Evolutionary conservation across 2,888 invertebrate species (phyloP), one percentile per base, ranked within the genome.

Genomic region (Megalurothrips usitatus): DNA sequence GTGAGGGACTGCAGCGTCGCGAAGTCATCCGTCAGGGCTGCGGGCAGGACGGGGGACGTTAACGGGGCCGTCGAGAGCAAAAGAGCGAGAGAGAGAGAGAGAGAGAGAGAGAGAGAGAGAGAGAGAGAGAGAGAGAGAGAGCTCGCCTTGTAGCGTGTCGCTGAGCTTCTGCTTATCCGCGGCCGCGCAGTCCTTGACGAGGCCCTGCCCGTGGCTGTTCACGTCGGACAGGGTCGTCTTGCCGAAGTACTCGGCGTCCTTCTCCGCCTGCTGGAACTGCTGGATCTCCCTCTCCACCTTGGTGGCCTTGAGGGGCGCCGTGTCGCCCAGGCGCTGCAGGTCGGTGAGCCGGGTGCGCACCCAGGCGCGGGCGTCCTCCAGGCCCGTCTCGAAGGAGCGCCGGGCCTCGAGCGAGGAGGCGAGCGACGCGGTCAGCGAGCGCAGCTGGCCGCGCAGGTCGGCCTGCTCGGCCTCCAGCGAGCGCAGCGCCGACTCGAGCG

Each of bases 251-350:
- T 93, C 92, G 6, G 96, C 91, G 83, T 96, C 95, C 75, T 89
- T 89, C 84, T 94, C 92, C 83, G 94, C 91, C 84, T 91, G 91
- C 87, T 89, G 94, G 85, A 94, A 93, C 82, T 93, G 90, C 28
- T 91, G 90, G 52, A 95, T 92, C 86, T 95, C 94, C 86, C 93
- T 93, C 85, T 96, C 95, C n/a, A 96, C 93, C 85, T 94, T 94
- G 19, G 91, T 87, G 0, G 95, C 92, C 86, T 92, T 91, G n/a
- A 97, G 87, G 1, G 96, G 95, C 80, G 94, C 90, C 85, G 94
- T 93, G 0, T 92, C 93, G 28, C 93, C 93, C 14, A 92, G 88
- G 85, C 94, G 94, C 83, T 93, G 92, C 23, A 95, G 90, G 85
- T 95, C 94, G 52, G 26, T 12, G 9, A 75, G 68, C 11, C 68